phyloP scores from a whole-genome alignment of 1,140 invertebrate species.

The Mactra quadrangularis region DNA sequence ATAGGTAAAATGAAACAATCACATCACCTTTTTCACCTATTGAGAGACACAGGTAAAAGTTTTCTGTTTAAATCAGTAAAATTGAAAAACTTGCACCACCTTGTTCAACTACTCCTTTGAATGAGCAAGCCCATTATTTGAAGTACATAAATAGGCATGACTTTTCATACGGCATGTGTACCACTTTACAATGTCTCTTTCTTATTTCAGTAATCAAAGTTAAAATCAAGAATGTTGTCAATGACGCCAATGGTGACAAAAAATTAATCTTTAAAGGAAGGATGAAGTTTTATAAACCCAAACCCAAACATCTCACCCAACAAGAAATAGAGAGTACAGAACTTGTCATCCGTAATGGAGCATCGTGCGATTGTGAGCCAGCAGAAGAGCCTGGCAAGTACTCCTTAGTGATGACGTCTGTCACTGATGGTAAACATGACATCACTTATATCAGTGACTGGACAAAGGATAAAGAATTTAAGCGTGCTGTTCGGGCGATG shows the following conservation, averaged over 20 bases:
- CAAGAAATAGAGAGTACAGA: constrained; percentile 27
- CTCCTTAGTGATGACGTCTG: constrained; percentile 34
- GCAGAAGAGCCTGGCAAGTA: not conserved
- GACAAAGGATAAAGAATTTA: constrained; percentile 45
- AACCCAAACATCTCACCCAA: constrained; percentile 25
- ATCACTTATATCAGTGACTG: constrained; percentile 57
- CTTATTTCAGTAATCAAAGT: constrained; percentile 43
- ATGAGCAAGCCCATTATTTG: too few species aligned
- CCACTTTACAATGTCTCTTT: too few species aligned
- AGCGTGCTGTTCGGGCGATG: constrained; percentile 44
- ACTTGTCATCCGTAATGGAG: constrained; percentile 36
- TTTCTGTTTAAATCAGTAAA: too few species aligned
- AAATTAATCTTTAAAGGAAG: constrained; percentile 28
- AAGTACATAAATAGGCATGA: too few species aligned
- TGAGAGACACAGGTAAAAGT: too few species aligned
- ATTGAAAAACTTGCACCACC: too few species aligned
- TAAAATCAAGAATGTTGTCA: constrained; percentile 26
- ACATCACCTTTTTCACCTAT: too few species aligned
- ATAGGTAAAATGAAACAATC: too few species aligned
- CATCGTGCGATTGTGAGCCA: constrained; percentile 43
- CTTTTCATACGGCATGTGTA: too few species aligned
- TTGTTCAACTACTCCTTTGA: too few species aligned
- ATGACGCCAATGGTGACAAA: constrained; percentile 25
- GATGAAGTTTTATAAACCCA: constrained; percentile 50
- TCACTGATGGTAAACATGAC: not conserved